Evolutionary conservation across 2,888 invertebrate genomes (phyloP).

Genomic region (Eurytoma adleriae): DNA sequence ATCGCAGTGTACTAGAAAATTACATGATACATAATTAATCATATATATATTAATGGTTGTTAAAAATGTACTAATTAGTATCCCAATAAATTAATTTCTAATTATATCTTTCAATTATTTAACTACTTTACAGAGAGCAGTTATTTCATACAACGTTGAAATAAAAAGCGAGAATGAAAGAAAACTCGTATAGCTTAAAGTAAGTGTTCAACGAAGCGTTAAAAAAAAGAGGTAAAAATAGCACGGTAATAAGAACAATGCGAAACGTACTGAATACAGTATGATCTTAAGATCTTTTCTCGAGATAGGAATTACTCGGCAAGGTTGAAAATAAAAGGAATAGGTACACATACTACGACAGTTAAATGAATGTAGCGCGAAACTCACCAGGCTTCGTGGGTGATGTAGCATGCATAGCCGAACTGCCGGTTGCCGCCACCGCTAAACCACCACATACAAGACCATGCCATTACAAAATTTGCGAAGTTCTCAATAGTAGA

Average conservation of each 20-base stretch:
- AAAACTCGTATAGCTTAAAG: too few species aligned
- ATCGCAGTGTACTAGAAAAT: too few species aligned
- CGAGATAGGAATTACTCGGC: conserved; percentile 7
- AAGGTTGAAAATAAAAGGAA: not conserved
- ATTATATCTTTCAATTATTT: too few species aligned
- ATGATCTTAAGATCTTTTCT: conserved; percentile 30
- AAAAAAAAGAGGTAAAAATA: too few species aligned
- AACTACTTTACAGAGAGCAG: too few species aligned
- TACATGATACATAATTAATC: too few species aligned
- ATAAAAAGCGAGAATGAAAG: too few species aligned
- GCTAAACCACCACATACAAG: conserved; percentile 74
- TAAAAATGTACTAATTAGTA: too few species aligned
- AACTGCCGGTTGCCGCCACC: conserved; percentile 73
- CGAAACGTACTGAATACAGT: not conserved
- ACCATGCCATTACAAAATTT: conserved; percentile 70
- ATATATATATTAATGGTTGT: too few species aligned
- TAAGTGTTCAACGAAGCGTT: too few species aligned
- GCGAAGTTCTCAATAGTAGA: conserved; percentile 40
- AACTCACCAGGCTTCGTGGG: conserved; percentile 75
- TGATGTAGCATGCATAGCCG: conserved; percentile 75
- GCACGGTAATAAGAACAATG: not conserved
- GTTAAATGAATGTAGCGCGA: conserved; percentile 62
- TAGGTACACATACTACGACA: conserved; percentile 18
- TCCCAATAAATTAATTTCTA: too few species aligned
- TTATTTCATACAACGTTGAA: too few species aligned